Evolutionary conservation across 2,797 vertebrate species (phyloP).

Genomic region (Bradypodion ventrale): DNA sequence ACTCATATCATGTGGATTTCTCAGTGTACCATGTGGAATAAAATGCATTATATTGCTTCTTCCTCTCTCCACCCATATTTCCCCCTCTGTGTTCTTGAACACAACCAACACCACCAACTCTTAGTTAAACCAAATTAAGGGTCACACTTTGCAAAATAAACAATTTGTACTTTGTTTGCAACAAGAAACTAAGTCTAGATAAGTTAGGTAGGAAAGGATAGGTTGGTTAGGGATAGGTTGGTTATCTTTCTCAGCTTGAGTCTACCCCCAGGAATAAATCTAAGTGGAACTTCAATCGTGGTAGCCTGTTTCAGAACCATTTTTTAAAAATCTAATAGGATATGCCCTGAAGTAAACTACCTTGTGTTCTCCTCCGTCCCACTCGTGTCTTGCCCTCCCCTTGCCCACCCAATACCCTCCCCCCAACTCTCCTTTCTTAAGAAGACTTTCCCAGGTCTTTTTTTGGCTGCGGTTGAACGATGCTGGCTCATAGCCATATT

Average conservation of each 20-base stretch:
- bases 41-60: constrained; percentile 64
- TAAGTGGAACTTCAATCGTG: constrained; percentile 70
- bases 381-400: background rate
- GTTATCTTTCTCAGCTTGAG: constrained; percentile 57
- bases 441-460: constrained; percentile 84
- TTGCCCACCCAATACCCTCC: constrained; percentile 50
- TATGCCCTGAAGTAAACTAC: constrained; percentile 78
- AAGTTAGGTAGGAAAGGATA: background rate
- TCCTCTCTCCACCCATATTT: background rate
- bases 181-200: constrained; percentile 29
- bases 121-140: constrained; percentile 57
- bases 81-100: constrained; percentile 59
- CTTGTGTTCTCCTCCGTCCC: constrained; percentile 68
- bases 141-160: constrained; percentile 54
- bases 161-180: constrained; percentile 58
- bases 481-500: constrained; percentile 94
- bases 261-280: constrained; percentile 69
- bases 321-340: constrained; percentile 68
- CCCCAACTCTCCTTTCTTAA: constrained; percentile 76
- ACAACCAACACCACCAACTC: constrained; percentile 59
- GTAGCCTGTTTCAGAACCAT: constrained; percentile 46
- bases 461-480: constrained; percentile 88
- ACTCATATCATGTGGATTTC: constrained; percentile 24
- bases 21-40: constrained; percentile 73
- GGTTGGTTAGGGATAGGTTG: background rate